Evolutionary conservation across 35 echinoderm and acorn worm species (phyloP).

Genomic region (Apostichopus parvimensis): DNA sequence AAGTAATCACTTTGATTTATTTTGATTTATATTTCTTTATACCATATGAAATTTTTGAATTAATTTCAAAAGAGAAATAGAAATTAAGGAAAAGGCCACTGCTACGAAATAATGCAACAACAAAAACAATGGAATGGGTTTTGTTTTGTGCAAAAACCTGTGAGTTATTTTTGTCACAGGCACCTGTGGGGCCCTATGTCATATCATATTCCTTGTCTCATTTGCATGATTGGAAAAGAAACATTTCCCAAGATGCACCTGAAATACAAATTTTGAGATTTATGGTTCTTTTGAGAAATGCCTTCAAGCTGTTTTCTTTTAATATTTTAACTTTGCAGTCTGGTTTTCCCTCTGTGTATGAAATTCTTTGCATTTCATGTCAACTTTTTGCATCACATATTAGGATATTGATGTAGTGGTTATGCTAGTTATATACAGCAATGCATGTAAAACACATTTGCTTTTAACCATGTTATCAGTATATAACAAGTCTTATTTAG

Average conservation of each 20-base stretch:
- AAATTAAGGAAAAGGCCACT: neutral
- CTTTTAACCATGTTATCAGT: no score
- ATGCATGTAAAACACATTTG: no score
- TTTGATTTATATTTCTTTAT: neutral
- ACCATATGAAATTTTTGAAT: neutral
- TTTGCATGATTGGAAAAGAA: slow-evolving; percentile 25
- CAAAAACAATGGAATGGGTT: neutral
- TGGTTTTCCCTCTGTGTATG: neutral
- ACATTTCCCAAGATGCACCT: slow-evolving; percentile 7
- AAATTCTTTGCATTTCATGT: no score
- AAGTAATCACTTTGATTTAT: neutral
- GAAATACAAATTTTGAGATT: slow-evolving; percentile 35
- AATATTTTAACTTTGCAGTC: neutral
- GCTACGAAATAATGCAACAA: neutral
- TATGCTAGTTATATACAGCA: no score
- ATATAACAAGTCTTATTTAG: no score
- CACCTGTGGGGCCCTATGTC: slow-evolving; percentile 9
- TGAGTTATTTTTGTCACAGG: neutral
- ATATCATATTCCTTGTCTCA: slow-evolving; percentile 19
- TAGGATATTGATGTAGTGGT: no score
- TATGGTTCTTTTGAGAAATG: slow-evolving; percentile 31
- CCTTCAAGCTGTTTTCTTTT: slow-evolving; percentile 6
- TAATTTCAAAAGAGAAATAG: neutral
- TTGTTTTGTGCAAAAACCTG: neutral
- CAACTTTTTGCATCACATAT: no score